Evolutionary conservation across 2,113 vertebrate genomes (phyloP).

Genomic region (Rhinopithecus roxellana): DNA sequence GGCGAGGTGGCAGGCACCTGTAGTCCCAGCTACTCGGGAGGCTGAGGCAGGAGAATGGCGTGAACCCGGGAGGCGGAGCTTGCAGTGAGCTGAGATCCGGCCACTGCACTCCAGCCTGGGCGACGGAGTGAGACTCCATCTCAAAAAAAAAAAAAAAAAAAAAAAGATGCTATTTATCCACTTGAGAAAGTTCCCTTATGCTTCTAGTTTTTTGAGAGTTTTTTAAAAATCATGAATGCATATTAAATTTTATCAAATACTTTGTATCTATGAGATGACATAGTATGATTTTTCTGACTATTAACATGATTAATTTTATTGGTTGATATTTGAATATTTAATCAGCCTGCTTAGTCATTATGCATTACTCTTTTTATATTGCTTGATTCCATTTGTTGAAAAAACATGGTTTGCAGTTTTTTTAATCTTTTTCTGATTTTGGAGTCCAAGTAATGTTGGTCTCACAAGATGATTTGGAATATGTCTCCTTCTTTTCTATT

Average conservation of each 20-base stretch:
- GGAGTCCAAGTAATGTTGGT: not conserved
- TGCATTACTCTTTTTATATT: not conserved
- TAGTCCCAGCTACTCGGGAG: too few relatives aligned
- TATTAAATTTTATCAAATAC: not conserved
- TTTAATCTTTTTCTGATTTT: not conserved
- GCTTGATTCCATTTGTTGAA: not conserved
- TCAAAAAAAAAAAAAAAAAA: too few relatives aligned
- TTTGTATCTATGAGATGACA: not conserved
- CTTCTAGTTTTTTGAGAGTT: not conserved
- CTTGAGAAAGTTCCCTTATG: not conserved
- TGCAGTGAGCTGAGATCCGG: too few relatives aligned
- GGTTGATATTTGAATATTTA: not conserved
- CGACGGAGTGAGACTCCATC: too few relatives aligned
- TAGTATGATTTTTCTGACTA: not conserved
- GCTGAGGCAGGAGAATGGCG: too few relatives aligned
- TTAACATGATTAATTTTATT: not conserved
- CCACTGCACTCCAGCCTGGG: too few relatives aligned
- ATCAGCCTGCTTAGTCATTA: not conserved
- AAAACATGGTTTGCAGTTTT: not conserved
- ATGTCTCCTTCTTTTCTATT: not conserved
- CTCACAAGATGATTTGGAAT: not conserved
- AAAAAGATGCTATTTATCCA: not conserved
- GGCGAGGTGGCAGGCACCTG: too few relatives aligned
- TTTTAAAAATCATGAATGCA: not conserved
- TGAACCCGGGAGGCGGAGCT: too few relatives aligned